Percentiles rank a stretch among this genome's conserved stretches.
Evolutionary conservation across 2,888 invertebrate genomes (phyloP).

Genomic region (Stramonita haemastoma): DNA sequence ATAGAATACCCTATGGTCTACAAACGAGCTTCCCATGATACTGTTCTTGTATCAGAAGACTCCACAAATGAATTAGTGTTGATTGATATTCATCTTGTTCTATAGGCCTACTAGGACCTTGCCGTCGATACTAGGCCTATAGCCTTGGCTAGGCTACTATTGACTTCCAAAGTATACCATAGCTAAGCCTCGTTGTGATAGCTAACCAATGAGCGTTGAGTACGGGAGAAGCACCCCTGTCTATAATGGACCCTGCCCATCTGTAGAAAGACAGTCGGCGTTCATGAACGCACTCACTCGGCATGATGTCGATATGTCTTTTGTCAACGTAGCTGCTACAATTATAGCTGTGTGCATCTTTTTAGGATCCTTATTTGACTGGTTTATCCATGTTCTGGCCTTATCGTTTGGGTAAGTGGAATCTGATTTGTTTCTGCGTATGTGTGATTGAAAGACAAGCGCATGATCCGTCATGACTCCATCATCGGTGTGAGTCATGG

Average conservation of each 20-base stretch:
- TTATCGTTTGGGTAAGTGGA: slow-evolving; percentile 67
- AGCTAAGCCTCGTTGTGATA: slow-evolving; percentile 20
- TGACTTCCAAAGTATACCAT: neutral
- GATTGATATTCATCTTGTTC: neutral
- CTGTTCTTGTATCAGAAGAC: no score
- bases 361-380: slow-evolving; percentile 64
- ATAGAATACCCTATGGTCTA: neutral
- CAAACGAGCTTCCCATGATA: neutral
- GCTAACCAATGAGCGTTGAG: neutral
- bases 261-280: slow-evolving; percentile 22
- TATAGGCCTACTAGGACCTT: neutral
- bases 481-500: neutral
- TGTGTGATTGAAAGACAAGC: neutral
- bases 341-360: slow-evolving; percentile 55
- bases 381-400: slow-evolving; percentile 66
- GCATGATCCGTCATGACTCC: neutral
- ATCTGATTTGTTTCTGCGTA: neutral
- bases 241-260: no score
- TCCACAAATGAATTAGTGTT: no score
- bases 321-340: slow-evolving; percentile 60
- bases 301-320: slow-evolving; percentile 69
- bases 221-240: neutral
- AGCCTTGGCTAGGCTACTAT: neutral
- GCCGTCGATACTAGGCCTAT: neutral
- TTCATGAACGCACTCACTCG: slow-evolving; percentile 8